Evolutionary conservation across 2,113 vertebrate genomes (phyloP), one percentile per base, ranked within the genome.

Genomic region (Athene cunicularia): DNA sequence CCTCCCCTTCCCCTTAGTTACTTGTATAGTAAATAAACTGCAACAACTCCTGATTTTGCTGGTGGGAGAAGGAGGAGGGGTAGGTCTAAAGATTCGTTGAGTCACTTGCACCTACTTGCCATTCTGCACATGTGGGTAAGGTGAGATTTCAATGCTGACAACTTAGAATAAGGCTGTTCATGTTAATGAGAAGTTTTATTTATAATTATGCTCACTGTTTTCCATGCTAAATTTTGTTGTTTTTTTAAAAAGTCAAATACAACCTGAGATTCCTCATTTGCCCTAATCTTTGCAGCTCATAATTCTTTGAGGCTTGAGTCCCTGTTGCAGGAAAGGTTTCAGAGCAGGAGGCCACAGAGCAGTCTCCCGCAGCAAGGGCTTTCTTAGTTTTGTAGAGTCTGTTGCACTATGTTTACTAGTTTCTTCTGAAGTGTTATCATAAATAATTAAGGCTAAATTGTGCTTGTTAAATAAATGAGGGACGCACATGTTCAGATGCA

Each of bases 391-490:
- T 79, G 10, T 39, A 14, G 77, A 73, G 76, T 81, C 63, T 94
- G 6, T 63, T 49, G 82, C 75, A 45, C 71, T 77, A 2, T 86
- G 91, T 94, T 97, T 96, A 90, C 88, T 59, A 80, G 94, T 79
- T 96, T 83, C 58, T 94, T 97, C 68, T 95, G 45, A 88, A 96
- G 77, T 83, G 85, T 90, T 95, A 81, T 43, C 39, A 93, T 97
- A 87, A 97, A 97, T 96, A 95, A 96, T 96, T 96, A 89, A 97
- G 95, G 77, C 50, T 97, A 93, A 97, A 96, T n/a, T 93, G 67
- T 92, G 89, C 90, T 97, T 96, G 93, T 96, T 97, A 97, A 97
- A 96, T 92, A 95, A 97, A 97, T 93, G 93, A 97, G 91, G 74
- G 81, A 84, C 70, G 94, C 86, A 89, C 86, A 84, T 93, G 80